phyloP scores from a whole-genome alignment of 2,113 vertebrate species.

The Rafetus swinhoei region DNA sequence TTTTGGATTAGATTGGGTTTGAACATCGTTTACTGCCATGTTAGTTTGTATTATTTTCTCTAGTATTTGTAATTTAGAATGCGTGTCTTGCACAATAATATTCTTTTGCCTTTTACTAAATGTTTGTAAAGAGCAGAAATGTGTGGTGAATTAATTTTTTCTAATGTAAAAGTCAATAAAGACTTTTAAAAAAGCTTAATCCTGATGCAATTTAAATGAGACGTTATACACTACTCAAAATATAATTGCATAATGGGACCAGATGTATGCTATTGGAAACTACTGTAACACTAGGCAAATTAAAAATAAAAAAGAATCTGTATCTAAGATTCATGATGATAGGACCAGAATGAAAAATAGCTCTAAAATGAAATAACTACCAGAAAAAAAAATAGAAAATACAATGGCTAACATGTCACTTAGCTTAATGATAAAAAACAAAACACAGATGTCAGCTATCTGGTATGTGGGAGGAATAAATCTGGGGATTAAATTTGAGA shows the following conservation, averaged over 20 bases:
- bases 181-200: neutral
- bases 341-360: neutral
- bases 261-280: neutral
- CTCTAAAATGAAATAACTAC: slow-evolving; percentile 6
- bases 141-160: neutral
- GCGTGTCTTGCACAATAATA: fast-evolving
- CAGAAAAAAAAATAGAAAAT: neutral
- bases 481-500: neutral
- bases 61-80: neutral
- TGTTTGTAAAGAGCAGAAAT: neutral
- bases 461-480: slow-evolving; percentile 38
- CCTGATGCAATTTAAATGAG: neutral
- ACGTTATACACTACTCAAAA: neutral
- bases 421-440: neutral
- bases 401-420: neutral
- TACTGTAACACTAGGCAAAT: neutral
- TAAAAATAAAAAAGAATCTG: neutral
- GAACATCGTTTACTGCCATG: neutral
- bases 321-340: neutral
- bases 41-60: neutral
- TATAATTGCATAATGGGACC: neutral
- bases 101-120: neutral
- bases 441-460: neutral
- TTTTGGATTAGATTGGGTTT: neutral
- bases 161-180: neutral